A percentile compares a stretch with the other conserved stretches of the same genome.
Evolutionary conservation across 2,888 invertebrate species (phyloP).

Genomic region (Pecten maximus): DNA sequence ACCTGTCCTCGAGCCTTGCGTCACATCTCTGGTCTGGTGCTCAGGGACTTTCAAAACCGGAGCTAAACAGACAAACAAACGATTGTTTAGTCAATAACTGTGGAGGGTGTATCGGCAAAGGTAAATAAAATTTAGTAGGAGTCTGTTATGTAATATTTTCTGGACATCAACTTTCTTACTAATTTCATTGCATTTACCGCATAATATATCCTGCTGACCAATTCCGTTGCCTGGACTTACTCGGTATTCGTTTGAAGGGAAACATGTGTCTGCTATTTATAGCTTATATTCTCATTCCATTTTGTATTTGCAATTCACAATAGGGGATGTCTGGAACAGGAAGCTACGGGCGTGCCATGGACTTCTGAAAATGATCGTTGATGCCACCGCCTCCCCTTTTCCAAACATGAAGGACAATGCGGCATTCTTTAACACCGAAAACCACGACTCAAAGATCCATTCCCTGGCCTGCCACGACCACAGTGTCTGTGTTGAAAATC

Average conservation of each 20-base stretch:
- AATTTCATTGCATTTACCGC: too few species aligned
- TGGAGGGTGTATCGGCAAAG: slow-evolving; percentile 5
- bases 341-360: background rate
- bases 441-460: slow-evolving; percentile 50
- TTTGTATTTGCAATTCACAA: background rate
- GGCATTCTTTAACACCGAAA: slow-evolving; percentile 63
- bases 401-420: slow-evolving; percentile 60
- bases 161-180: too few species aligned
- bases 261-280: too few species aligned
- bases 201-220: too few species aligned
- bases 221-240: too few species aligned
- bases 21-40: background rate
- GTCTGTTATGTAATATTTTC: background rate
- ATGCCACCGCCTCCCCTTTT: slow-evolving; percentile 47
- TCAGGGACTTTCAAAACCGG: background rate
- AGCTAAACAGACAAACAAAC: background rate
- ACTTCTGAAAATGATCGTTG: background rate
- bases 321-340: background rate
- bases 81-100: background rate
- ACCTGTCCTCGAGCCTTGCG: background rate
- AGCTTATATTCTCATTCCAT: too few species aligned
- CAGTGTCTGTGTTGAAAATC: slow-evolving; percentile 52
- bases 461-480: slow-evolving; percentile 50
- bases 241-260: too few species aligned
- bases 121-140: background rate